Percentiles rank a stretch among this genome's conserved stretches.
Conservation (phyloP, 2,113 vertebrate genomes). For the Fulmarus glacialis region DNA sequence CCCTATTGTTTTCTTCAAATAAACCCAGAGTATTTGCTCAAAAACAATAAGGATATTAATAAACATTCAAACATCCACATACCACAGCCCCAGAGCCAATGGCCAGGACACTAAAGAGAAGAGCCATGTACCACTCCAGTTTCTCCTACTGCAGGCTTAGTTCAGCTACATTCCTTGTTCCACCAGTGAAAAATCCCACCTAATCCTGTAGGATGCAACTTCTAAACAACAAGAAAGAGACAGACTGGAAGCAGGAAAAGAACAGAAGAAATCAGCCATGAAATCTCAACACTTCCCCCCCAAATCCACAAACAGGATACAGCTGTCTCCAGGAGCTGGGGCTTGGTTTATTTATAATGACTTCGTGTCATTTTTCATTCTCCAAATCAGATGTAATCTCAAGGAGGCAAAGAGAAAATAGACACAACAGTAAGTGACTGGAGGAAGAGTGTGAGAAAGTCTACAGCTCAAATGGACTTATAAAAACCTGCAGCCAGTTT, state of each 20-base stretch:
- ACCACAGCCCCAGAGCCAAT: neutral
- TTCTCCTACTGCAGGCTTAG: neutral
- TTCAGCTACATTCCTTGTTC: neutral
- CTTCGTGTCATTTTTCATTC: slow-evolving; percentile 31
- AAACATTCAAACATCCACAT: slow-evolving; percentile 17
- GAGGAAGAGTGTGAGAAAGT: neutral
- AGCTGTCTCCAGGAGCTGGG: neutral
- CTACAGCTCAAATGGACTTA: neutral
- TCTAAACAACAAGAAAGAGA: slow-evolving; percentile 1
- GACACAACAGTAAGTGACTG: neutral
- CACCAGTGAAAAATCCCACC: neutral
- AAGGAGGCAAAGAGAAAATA: neutral
- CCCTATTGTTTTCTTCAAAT: slow-evolving; percentile 6
- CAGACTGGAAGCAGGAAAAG: neutral
- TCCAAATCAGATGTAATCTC: slow-evolving; percentile 1
- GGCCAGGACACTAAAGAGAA: neutral
- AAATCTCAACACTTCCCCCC: neutral
- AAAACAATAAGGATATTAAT: slow-evolving; percentile 22
- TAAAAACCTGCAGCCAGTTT: neutral
- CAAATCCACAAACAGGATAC: slow-evolving; percentile 36
- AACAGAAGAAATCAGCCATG: neutral
- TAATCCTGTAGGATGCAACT: slow-evolving; percentile 20
- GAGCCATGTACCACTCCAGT: neutral
- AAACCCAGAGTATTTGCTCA: neutral
- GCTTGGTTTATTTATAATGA: slow-evolving; percentile 2